Conservation (phyloP, 2,797 vertebrate species). For the Agapornis canus region DNA sequence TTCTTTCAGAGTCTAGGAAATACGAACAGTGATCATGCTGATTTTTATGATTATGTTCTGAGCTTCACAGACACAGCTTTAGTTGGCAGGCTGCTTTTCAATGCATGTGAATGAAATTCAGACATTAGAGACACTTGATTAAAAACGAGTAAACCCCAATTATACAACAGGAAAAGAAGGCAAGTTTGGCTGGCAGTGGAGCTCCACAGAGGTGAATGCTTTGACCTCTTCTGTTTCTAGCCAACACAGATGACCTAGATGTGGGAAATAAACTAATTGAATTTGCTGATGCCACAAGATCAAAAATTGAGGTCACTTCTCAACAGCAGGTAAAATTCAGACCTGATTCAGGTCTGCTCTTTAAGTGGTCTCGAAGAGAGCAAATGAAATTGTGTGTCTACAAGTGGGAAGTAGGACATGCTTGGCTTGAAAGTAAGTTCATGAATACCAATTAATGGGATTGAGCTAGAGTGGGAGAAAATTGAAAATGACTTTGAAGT, state of each 20-base stretch:
- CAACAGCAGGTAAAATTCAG: conserved; percentile 45
- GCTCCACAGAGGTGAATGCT: not conserved
- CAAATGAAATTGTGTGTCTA: conserved; percentile 7
- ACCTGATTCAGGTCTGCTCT: conserved; percentile 13
- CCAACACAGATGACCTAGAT: not conserved
- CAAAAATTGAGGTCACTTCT: conserved; percentile 52
- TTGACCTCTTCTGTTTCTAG: conserved; percentile 16
- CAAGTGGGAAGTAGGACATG: not conserved
- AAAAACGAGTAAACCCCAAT: not conserved
- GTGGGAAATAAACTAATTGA: conserved; percentile 40
- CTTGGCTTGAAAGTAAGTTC: conserved; percentile 28
- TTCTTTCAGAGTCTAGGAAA: not conserved
- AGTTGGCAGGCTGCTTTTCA: not conserved
- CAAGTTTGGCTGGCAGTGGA: not conserved
- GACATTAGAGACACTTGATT: not conserved
- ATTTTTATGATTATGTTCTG: not conserved
- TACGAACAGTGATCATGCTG: not conserved
- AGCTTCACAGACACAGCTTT: not conserved
- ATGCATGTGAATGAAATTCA: not conserved
- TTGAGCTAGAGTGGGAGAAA: conserved; percentile 16
- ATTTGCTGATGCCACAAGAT: conserved; percentile 55
- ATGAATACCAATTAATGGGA: conserved; percentile 12
- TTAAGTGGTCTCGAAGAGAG: not conserved
- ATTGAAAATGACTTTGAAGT: conserved; percentile 38
- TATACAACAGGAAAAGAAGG: not conserved